These are phyloP conservation scores for Pandemis corylana DNA, from an alignment of 2,888 invertebrate genomes.

Conservation along the genomic window DNA sequence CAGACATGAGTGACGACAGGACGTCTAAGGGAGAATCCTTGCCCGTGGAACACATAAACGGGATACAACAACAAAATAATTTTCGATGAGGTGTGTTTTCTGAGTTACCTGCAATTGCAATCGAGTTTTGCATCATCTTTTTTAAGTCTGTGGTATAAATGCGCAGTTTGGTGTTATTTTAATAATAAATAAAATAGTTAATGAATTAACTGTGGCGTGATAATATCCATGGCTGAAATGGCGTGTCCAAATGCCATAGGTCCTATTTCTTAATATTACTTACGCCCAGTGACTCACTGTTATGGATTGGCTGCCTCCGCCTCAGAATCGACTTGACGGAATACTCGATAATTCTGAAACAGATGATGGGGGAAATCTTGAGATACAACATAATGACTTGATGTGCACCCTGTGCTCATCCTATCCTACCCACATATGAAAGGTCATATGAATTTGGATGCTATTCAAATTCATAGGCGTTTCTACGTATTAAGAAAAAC, in stretches of 20 bases:
- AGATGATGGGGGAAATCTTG: neutral
- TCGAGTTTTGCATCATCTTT: no score
- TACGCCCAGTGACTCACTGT: slow-evolving; percentile 6
- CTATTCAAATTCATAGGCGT: no score
- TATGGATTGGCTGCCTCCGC: neutral
- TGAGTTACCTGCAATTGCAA: no score
- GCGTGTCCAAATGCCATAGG: slow-evolving; percentile 17
- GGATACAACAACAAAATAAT: no score
- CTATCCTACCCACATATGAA: no score
- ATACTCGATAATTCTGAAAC: neutral
- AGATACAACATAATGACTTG: neutral
- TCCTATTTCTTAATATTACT: slow-evolving; percentile 1
- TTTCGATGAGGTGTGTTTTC: no score
- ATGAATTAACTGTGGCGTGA: slow-evolving; percentile 5
- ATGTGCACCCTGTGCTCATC: neutral
- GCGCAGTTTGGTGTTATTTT: neutral
- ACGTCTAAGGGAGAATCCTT: no score
- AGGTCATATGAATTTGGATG: no score
- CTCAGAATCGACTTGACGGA: neutral
- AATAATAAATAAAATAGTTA: neutral
- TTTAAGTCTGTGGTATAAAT: neutral
- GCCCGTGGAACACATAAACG: no score
- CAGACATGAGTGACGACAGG: no score
- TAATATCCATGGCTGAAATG: neutral
- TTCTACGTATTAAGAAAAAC: no score